phyloP scores from a whole-genome alignment of 2,888 invertebrate genomes.

The Euzetes globulus region DNA sequence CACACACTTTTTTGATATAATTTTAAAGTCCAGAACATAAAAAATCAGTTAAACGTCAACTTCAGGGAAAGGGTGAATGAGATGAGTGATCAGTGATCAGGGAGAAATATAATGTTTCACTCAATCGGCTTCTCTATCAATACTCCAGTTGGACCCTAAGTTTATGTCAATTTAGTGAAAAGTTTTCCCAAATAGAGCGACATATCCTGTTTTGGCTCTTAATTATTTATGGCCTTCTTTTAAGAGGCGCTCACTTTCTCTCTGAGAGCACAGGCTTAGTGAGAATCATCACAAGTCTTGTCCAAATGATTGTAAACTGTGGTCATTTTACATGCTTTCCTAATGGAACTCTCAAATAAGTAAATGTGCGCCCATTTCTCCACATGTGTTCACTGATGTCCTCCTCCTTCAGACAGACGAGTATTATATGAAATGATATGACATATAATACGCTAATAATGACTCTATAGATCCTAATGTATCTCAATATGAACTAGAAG shows the following conservation, averaged over 20 bases:
- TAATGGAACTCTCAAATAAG: background rate
- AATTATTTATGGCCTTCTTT: constrained; percentile 17
- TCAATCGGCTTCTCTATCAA: background rate
- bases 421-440: too few relatives aligned
- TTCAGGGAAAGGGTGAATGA: background rate
- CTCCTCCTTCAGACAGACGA: background rate
- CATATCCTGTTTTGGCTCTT: constrained; percentile 15
- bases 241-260: background rate
- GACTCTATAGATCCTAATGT: too few relatives aligned
- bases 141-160: background rate
- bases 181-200: constrained; percentile 18
- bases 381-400: background rate
- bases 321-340: constrained; percentile 26
- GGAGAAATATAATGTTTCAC: background rate
- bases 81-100: background rate
- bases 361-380: constrained; percentile 21
- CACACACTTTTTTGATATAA: too few relatives aligned
- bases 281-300: background rate
- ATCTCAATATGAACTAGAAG: too few relatives aligned
- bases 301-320: constrained; percentile 28
- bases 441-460: too few relatives aligned
- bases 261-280: background rate
- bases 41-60: background rate
- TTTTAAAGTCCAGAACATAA: too few relatives aligned
- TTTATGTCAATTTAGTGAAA: constrained; percentile 10